Conservation (phyloP, 2,113 vertebrate species). For the Coreoperca whiteheadi region DNA sequence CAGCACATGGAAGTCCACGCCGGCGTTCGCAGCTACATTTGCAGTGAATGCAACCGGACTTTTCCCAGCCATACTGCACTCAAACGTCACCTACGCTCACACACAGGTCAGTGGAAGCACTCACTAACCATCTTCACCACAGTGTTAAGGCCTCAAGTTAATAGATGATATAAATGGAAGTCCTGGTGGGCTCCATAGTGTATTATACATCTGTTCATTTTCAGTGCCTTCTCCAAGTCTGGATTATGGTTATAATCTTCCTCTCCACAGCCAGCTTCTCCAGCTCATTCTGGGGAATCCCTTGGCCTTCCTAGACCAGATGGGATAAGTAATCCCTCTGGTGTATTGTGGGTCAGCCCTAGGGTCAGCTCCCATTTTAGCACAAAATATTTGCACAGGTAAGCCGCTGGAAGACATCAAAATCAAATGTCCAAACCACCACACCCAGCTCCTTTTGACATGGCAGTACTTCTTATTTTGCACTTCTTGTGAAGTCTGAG, state of each 20-base stretch:
- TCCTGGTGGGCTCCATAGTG: not conserved
- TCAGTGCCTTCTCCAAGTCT: not conserved
- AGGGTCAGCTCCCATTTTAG: constrained; percentile 31
- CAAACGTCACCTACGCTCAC: constrained; percentile 97
- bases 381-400: not conserved
- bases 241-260: not conserved
- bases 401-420: not conserved
- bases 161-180: not conserved
- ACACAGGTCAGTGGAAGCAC: constrained; percentile 88
- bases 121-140: not conserved
- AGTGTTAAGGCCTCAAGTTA: not conserved
- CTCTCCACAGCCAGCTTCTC: not conserved
- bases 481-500: not conserved
- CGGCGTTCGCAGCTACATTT: constrained; percentile 97
- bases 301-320: constrained; percentile 6
- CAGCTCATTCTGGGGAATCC: not conserved
- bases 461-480: not conserved
- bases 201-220: not conserved
- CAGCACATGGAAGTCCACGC: constrained; percentile 99
- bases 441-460: not conserved
- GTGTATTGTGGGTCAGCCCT: constrained; percentile 10
- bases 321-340: not conserved
- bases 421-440: not conserved
- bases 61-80: constrained; percentile 99
- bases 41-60: constrained; percentile 98